A percentile compares a stretch with the other conserved stretches of the same genome.
phyloP scores from a whole-genome alignment of 2,888 invertebrate genomes.

The Lasioglossum leucozonium region DNA sequence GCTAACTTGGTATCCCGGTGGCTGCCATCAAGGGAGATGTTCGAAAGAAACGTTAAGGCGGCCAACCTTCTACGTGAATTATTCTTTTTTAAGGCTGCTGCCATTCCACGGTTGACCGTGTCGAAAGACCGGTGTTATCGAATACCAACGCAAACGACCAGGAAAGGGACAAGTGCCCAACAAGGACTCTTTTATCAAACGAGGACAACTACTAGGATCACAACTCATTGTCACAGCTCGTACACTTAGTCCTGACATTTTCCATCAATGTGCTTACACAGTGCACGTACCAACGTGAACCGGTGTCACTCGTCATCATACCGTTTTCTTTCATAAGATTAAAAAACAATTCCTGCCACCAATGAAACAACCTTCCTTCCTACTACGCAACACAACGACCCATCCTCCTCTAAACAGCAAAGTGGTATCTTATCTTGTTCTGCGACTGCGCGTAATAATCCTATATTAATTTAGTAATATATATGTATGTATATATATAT shows the following conservation, averaged over 20 bases:
- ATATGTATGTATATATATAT: neutral
- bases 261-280: slow-evolving; percentile 64
- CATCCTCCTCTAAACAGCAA: slow-evolving; percentile 51
- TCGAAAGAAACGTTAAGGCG: slow-evolving; percentile 96
- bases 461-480: slow-evolving; percentile 1
- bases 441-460: slow-evolving; percentile 56
- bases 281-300: slow-evolving; percentile 67
- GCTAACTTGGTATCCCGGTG: slow-evolving; percentile 90
- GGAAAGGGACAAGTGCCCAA: slow-evolving; percentile 40
- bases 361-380: slow-evolving; percentile 54
- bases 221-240: slow-evolving; percentile 79
- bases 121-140: slow-evolving; percentile 47
- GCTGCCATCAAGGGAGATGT: slow-evolving; percentile 97
- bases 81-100: slow-evolving; percentile 86
- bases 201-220: slow-evolving; percentile 79
- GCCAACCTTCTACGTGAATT: slow-evolving; percentile 94
- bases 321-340: slow-evolving; percentile 66
- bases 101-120: slow-evolving; percentile 83
- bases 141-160: slow-evolving; percentile 56
- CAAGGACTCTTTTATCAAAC: slow-evolving; percentile 66
- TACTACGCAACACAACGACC: slow-evolving; percentile 68
- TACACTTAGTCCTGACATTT: slow-evolving; percentile 81
- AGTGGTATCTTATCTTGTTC: slow-evolving; percentile 32
- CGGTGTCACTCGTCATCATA: slow-evolving; percentile 70
- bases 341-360: slow-evolving; percentile 53